Evolutionary conservation across 1,140 invertebrate species (phyloP).

Genomic region (Drosophila pachea): DNA sequence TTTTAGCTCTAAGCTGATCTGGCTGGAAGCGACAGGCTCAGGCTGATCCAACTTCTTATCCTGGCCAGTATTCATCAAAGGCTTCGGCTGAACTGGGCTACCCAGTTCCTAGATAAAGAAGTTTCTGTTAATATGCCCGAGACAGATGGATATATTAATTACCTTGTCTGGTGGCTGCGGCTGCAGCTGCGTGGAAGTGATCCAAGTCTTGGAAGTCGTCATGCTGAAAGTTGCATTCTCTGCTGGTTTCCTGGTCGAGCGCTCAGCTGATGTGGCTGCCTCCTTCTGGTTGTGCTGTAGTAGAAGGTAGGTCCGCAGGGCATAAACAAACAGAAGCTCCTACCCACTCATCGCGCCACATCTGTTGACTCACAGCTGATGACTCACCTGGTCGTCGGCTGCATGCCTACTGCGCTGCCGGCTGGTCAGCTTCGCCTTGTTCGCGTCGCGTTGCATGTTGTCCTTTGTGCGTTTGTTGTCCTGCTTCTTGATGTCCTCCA

Average conservation of each 20-base stretch:
- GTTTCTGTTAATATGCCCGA: not conserved
- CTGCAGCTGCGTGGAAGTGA: conserved; percentile 15
- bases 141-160: not conserved
- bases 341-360: no score
- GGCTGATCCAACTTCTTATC: not conserved
- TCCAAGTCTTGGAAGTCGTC: conserved; percentile 28
- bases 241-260: conserved; percentile 6
- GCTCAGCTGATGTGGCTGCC: conserved; percentile 2
- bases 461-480: conserved; percentile 19
- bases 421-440: conserved; percentile 22
- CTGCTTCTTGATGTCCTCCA: conserved; percentile 20
- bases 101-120: not conserved
- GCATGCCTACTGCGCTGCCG: conserved; percentile 35
- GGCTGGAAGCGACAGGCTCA: no score
- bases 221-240: conserved; percentile 22
- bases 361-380: not conserved
- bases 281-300: conserved; percentile 37
- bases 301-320: not conserved
- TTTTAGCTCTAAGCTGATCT: no score
- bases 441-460: conserved; percentile 54
- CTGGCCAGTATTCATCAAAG: not conserved
- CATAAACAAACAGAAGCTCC: not conserved
- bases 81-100: not conserved
- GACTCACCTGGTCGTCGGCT: conserved; percentile 53
- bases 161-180: not conserved